Evolutionary conservation across 2,113 vertebrate species (phyloP).

Genomic region (Callopanchax toddi): DNA sequence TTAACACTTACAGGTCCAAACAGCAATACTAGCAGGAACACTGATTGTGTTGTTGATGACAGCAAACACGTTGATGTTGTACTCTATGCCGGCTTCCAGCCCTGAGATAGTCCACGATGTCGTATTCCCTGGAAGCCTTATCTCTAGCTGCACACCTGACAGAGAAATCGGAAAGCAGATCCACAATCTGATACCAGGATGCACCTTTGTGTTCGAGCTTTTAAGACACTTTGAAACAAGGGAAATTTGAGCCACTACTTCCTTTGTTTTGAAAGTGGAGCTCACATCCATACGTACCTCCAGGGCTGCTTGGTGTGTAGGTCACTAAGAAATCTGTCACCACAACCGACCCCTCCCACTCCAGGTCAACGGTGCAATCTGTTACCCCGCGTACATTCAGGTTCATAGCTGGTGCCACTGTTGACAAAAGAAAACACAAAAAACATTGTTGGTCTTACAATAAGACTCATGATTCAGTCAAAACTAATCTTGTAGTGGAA

Average conservation of each 20-base stretch:
- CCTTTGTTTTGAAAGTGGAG: neutral
- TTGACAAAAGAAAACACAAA: conserved; percentile 33
- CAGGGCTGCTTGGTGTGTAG: conserved; percentile 84
- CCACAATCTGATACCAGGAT: conserved; percentile 1
- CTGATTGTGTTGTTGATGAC: conserved; percentile 90
- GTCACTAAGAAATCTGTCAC: conserved; percentile 91
- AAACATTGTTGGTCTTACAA: too few relatives aligned
- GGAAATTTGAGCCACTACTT: neutral
- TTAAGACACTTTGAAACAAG: neutral
- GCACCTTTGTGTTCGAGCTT: neutral
- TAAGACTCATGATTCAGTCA: too few relatives aligned
- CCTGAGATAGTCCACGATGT: conserved; percentile 85
- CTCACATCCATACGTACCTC: conserved; percentile 62
- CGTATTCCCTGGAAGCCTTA: conserved; percentile 88
- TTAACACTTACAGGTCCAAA: conserved; percentile 90
- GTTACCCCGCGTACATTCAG: conserved; percentile 86
- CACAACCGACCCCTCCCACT: conserved; percentile 88
- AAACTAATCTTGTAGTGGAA: too few relatives aligned
- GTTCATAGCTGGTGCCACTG: conserved; percentile 91
- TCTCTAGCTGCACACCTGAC: conserved; percentile 85
- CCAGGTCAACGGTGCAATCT: conserved; percentile 87
- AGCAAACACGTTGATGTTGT: conserved; percentile 91
- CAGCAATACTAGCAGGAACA: conserved; percentile 83
- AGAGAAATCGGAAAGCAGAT: conserved; percentile 15
- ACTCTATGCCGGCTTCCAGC: conserved; percentile 90